Evolutionary conservation across 2,797 vertebrate genomes (phyloP), one percentile per base, ranked within the genome.

Genomic region (Leuciscus waleckii): DNA sequence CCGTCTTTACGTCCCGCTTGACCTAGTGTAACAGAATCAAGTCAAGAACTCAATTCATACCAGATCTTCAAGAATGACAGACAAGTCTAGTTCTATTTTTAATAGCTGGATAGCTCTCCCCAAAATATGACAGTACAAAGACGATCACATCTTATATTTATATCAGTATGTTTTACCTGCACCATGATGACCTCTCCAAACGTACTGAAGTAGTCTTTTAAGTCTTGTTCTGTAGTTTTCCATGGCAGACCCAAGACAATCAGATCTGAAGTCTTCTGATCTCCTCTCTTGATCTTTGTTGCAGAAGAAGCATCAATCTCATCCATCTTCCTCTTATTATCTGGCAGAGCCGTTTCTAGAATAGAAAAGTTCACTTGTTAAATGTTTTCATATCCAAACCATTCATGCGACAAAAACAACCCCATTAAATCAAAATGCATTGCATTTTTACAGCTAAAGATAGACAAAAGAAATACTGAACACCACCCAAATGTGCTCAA

Each of bases 251-350:
- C 98, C 89, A 99, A 85, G 5, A 99, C 98, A 81, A 99, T 99
- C 67, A 99, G 92, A 88, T 99, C 98, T 0, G 98, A 99, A 0
- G 98, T 99, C 92, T 99, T 99, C 94, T 98, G 98, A 61, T 99
- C 98, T 0, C 97, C 98, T 81, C 98, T 95, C 92, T 99, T 99
- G 93, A 99, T 98, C 91, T 99, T 99, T 35, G 98, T 97, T 0
- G 98, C 98, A 39, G 97, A 99, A 0, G 98, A 98, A 0, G 97
- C 97, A 89, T 99, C 98, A 0, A 97, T 97, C 93, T 99, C 98
- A 56, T 99, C 98, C 98, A 99, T 99, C 92, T 99, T 99, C 70
- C 98, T 97, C 92, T 99, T 99, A 93, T 99, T 99, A 93, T 99
- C 98, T 97, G 87, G 90, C 90, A 65, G 81, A 49, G 56, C 84